Conservation (phyloP, 2,113 vertebrate genomes). For the Coptodon rendalli region DNA sequence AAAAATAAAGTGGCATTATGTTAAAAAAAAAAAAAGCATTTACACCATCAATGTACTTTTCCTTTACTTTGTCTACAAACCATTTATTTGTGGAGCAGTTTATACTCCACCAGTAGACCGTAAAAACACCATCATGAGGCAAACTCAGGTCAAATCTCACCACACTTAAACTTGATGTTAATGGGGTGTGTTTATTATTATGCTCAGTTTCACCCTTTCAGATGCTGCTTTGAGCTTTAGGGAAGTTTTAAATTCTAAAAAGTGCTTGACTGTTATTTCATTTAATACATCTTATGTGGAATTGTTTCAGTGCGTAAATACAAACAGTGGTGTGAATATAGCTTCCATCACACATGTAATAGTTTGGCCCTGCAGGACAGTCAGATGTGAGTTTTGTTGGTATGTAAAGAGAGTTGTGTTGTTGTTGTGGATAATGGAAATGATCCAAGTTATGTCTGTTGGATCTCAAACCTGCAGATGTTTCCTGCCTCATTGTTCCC, state of each 20-base stretch:
- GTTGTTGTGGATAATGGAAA: conserved; percentile 1
- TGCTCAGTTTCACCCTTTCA: neutral
- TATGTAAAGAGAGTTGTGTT: neutral
- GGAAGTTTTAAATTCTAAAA: neutral
- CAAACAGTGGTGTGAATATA: neutral
- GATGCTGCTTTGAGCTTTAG: neutral
- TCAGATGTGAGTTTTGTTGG: neutral
- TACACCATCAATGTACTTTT: neutral
- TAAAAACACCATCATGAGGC: neutral
- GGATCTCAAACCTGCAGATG: conserved; percentile 54
- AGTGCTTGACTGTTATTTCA: neutral
- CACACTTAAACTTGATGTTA: neutral
- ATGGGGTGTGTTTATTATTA: neutral
- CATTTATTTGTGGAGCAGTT: neutral
- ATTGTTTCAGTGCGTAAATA: neutral
- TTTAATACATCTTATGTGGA: neutral
- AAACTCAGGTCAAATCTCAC: neutral
- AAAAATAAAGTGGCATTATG: neutral
- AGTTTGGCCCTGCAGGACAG: neutral
- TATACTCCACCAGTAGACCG: neutral
- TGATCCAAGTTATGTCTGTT: conserved; percentile 34
- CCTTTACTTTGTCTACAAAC: neutral
- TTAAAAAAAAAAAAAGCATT: neutral
- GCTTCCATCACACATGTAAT: neutral
- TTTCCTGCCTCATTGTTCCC: conserved; percentile 71